Percentiles rank a stretch among this genome's conserved stretches.
Evolutionary conservation across 2,113 vertebrate species (phyloP).

Genomic region (Epinephelus cyanopodus): DNA sequence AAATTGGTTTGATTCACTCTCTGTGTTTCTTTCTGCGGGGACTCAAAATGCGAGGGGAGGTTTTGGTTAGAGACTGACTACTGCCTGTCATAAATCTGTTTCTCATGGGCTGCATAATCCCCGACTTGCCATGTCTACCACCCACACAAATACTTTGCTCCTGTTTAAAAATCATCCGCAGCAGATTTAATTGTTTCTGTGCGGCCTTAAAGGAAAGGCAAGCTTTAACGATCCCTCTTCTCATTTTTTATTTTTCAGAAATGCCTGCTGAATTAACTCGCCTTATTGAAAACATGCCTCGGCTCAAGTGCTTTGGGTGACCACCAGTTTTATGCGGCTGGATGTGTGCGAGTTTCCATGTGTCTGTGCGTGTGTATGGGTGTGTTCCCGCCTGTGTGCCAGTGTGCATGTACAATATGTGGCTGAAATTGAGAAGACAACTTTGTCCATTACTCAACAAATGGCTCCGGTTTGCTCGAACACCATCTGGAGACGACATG

Average conservation of each 20-base stretch:
- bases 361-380: neutral
- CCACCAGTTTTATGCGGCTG: neutral
- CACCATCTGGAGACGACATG: conserved; percentile 58
- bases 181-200: conserved; percentile 59
- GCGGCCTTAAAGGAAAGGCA: conserved; percentile 56
- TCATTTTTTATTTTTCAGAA: conserved; percentile 31
- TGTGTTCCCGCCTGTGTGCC: neutral
- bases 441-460: conserved; percentile 35
- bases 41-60: conserved; percentile 38
- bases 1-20: conserved; percentile 51
- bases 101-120: conserved; percentile 65
- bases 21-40: conserved; percentile 25
- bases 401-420: neutral
- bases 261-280: conserved; percentile 22
- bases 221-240: conserved; percentile 46
- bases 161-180: conserved; percentile 62
- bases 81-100: conserved; percentile 69
- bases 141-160: conserved; percentile 65
- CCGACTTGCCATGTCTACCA: conserved; percentile 57
- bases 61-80: conserved; percentile 58
- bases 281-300: conserved; percentile 56
- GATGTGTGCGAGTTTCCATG: neutral
- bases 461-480: conserved; percentile 37
- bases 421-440: conserved; percentile 17
- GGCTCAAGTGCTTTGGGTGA: conserved; percentile 15